phyloP scores from a whole-genome alignment of 53 echinoderm and acorn worm genomes.

The Crossaster papposus region DNA sequence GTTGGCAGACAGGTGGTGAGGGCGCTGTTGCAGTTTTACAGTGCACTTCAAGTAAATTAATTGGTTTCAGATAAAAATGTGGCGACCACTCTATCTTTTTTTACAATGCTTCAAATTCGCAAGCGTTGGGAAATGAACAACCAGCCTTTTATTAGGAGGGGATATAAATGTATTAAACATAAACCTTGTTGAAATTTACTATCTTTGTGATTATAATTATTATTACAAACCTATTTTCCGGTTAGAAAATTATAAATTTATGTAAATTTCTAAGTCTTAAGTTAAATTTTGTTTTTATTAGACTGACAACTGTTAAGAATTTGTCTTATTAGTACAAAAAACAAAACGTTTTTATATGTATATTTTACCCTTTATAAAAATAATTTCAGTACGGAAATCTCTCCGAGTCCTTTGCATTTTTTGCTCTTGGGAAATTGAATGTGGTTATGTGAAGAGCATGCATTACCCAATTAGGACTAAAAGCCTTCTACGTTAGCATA shows the following conservation, averaged over 20 bases:
- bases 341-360: neutral
- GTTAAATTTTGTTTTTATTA: neutral
- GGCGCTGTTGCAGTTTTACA: constrained; percentile 43
- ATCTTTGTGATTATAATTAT: too few species aligned
- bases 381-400: neutral
- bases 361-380: neutral
- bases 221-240: too few species aligned
- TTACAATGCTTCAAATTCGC: too few species aligned
- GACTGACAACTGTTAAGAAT: neutral
- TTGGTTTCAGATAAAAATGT: too few species aligned
- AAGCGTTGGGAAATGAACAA: too few species aligned
- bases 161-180: too few species aligned
- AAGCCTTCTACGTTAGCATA: constrained; percentile 26
- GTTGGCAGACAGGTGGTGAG: neutral
- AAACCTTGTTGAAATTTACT: too few species aligned
- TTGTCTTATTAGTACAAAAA: neutral
- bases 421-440: constrained; percentile 9
- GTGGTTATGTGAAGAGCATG: constrained; percentile 15
- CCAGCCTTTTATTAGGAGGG: too few species aligned
- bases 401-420: neutral
- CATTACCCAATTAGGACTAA: constrained; percentile 54
- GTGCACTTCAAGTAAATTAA: neutral
- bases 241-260: too few species aligned
- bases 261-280: neutral
- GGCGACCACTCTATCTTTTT: too few species aligned